Evolutionary conservation across 2,888 invertebrate genomes (phyloP).

Genomic region (Stenurella melanura): DNA sequence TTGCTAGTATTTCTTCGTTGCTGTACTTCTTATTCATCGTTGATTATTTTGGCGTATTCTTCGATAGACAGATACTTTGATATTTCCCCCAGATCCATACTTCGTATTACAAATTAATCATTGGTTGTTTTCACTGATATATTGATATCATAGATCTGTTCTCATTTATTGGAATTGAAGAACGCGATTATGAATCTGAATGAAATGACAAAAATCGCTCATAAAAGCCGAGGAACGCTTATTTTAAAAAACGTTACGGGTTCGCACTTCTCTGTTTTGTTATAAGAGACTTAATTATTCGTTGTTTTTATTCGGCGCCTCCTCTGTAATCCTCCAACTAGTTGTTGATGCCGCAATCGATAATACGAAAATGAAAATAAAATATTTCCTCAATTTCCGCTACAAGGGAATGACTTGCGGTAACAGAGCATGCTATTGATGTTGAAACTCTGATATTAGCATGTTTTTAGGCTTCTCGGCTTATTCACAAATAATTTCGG

Average conservation of each 20-base stretch:
- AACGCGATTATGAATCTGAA: too few relatives aligned
- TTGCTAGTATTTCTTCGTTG: too few relatives aligned
- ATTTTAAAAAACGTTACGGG: background rate
- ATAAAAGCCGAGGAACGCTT: too few relatives aligned
- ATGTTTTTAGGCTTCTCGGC: conserved; percentile 23
- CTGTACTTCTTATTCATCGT: too few relatives aligned
- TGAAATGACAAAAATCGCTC: too few relatives aligned
- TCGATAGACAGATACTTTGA: too few relatives aligned
- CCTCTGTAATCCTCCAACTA: background rate
- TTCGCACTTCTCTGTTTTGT: background rate
- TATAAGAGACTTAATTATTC: background rate
- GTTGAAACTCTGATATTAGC: conserved; percentile 18
- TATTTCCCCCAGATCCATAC: too few relatives aligned
- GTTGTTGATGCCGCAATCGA: background rate
- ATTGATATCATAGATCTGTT: too few relatives aligned
- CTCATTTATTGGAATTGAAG: too few relatives aligned
- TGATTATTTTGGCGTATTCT: too few relatives aligned
- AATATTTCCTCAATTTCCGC: conserved; percentile 7
- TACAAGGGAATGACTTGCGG: conserved; percentile 18
- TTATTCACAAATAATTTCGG: conserved; percentile 12
- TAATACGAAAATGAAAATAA: background rate
- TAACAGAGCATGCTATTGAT: conserved; percentile 8
- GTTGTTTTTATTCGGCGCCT: background rate
- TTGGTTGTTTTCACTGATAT: too few relatives aligned
- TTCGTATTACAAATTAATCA: too few relatives aligned